phyloP scores from a whole-genome alignment of 2,797 vertebrate genomes.

The Falco cherrug region DNA sequence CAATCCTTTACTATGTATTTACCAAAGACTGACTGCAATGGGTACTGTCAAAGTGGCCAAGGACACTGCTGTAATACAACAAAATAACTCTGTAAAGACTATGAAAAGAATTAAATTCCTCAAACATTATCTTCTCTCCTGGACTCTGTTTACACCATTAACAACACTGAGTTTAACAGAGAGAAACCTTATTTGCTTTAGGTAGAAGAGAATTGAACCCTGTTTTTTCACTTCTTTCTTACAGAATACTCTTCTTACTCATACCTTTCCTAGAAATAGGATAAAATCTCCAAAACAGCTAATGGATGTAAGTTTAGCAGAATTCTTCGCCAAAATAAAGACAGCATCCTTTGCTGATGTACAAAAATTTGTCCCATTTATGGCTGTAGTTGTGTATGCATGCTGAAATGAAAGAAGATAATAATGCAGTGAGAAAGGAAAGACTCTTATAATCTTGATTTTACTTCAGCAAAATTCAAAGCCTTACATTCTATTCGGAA shows the following conservation, averaged over 20 bases:
- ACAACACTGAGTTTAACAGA: background rate
- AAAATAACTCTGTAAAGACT: background rate
- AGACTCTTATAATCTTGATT: background rate
- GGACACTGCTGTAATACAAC: background rate
- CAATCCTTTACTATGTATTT: background rate
- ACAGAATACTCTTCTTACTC: background rate
- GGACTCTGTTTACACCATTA: background rate
- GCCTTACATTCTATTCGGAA: background rate
- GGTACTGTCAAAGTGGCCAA: background rate
- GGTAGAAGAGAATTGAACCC: background rate
- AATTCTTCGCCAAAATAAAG: conserved; percentile 68
- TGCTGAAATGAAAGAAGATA: conserved; percentile 70
- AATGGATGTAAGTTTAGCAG: conserved; percentile 62
- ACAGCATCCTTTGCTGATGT: conserved; percentile 75
- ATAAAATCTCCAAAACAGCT: conserved; percentile 76
- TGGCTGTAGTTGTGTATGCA: conserved; percentile 73
- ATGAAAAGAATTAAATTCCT: background rate
- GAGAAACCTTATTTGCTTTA: background rate
- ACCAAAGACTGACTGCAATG: background rate
- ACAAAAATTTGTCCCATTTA: conserved; percentile 81
- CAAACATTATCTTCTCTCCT: background rate
- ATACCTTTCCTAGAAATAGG: conserved; percentile 82
- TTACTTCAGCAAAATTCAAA: background rate
- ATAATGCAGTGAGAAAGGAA: background rate
- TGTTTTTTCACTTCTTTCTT: background rate